phyloP scores from a whole-genome alignment of 2,797 vertebrate genomes.

The Aythya fuligula region DNA sequence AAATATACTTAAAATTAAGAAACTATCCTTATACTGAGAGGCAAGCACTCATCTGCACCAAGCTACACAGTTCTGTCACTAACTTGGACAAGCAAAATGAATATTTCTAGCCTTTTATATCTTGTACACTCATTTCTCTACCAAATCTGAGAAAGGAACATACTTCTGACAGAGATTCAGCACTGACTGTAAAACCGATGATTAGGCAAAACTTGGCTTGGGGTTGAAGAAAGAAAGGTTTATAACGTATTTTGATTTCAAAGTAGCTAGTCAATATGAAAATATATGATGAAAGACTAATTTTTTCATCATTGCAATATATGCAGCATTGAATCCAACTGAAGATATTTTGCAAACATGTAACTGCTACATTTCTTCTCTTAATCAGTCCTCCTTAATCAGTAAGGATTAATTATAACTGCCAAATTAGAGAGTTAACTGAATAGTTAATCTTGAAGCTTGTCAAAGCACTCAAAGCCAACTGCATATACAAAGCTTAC shows the following conservation, averaged over 20 bases:
- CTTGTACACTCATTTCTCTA: not conserved
- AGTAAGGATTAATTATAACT: not conserved
- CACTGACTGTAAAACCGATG: fast-evolving
- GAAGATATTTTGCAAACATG: not conserved
- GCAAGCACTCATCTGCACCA: not conserved
- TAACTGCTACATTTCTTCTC: not conserved
- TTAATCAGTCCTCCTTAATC: not conserved
- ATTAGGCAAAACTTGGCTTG: not conserved
- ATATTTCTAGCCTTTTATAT: not conserved
- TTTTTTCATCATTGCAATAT: not conserved
- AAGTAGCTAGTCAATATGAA: not conserved
- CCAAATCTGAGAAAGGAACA: not conserved
- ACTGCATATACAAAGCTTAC: not conserved
- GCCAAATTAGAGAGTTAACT: not conserved
- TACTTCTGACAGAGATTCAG: not conserved
- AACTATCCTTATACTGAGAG: not conserved
- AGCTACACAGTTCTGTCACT: not conserved
- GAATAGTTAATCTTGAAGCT: not conserved
- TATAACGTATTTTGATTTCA: not conserved
- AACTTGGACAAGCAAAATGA: not conserved
- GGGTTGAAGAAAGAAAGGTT: fast-evolving
- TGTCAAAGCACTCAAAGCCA: not conserved
- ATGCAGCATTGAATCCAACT: not conserved
- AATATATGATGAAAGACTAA: not conserved
- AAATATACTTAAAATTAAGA: not conserved